Evolutionary conservation across 1,140 invertebrate species (phyloP).

Genomic region (Thrips palmi): DNA sequence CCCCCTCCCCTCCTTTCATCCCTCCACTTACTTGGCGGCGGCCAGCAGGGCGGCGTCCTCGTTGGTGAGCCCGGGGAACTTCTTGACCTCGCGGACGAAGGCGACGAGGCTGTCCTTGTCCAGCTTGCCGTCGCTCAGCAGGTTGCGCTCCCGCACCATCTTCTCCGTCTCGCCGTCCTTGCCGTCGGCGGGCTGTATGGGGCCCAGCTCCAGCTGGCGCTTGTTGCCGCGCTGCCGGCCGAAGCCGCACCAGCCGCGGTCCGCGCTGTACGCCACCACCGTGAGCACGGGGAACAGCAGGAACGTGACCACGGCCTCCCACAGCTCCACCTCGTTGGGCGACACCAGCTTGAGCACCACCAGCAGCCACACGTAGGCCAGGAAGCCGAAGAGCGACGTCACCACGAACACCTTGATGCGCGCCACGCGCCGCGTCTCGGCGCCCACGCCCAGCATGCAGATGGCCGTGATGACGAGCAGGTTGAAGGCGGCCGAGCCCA

Average conservation of each 20-base stretch:
- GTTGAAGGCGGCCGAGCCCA: constrained; percentile 48
- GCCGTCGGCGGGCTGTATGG: constrained; percentile 22
- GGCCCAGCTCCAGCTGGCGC: constrained; percentile 27
- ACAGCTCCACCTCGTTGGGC: constrained; percentile 33
- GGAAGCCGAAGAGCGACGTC: constrained; percentile 33
- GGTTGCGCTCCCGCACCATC: constrained; percentile 21
- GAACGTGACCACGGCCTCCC: constrained; percentile 42
- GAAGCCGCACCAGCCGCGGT: constrained; percentile 23
- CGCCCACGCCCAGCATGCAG: constrained; percentile 33
- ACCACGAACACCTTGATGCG: constrained; percentile 37
- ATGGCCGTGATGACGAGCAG: constrained; percentile 36
- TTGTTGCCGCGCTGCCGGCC: constrained; percentile 13
- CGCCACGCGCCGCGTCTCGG: constrained; percentile 29
- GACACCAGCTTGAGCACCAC: constrained; percentile 30
- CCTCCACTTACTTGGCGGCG: constrained; percentile 29
- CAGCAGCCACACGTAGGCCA: constrained; percentile 47
- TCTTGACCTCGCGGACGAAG: constrained; percentile 34
- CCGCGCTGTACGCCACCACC: constrained; percentile 31
- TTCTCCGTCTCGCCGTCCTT: constrained; percentile 20
- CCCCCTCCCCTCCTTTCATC: too few relatives aligned
- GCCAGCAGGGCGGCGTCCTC: constrained; percentile 37
- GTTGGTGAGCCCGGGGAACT: constrained; percentile 32
- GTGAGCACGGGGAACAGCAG: constrained; percentile 36
- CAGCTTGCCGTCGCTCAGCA: constrained; percentile 26
- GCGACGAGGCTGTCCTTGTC: constrained; percentile 27